Evolutionary conservation across 1,140 invertebrate genomes (phyloP), one percentile per base, ranked within the genome.

Genomic region (Telenomus remus): DNA sequence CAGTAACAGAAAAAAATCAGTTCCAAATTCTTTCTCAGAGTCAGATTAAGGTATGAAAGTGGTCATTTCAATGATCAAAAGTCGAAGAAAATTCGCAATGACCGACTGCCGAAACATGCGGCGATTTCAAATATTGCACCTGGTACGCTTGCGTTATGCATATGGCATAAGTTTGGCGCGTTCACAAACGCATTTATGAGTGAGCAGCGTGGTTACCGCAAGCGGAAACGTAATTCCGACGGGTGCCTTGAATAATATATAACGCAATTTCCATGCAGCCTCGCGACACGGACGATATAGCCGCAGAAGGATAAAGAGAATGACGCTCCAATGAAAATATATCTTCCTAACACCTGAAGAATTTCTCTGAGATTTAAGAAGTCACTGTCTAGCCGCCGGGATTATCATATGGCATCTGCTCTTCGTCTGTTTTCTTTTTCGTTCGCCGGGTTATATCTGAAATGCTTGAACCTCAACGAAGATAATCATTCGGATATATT

Each of bases 191-290:
- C 70, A 69, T 66, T 73, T 76, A 56, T 72, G 68, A 74, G 59
- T 65, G 72, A 44, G 64, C 72, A 27, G 78, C 75, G 65, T 63
- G 66, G 72, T 72, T 48, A 64, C 73, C 65, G 70, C 76, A 75
- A 74, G 63, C 68, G 66, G 64, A 72, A 80, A 76, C 68, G 71
- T 76, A 79, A 81, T 79, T 77, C 74, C 73, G 46, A 68, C 72
- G 66, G 74, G 63, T 79, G 76, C 71, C 78, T 69, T 85, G 81
- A 85, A 86, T 86, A 85, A 85, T 84, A 82, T 80, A 85, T 80
- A 80, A 85, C 78, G 78, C 81, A 86, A 86, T 85, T 85, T 85
- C 76, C 78, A 84, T 76, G 55, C 66, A 78, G 76, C 61, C 76
- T 75, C 70, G 78, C 75, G 69, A 76, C 46, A 68, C 54, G 60